Base-by-base conservation (phyloP, 2,888 invertebrate genomes). In the Zygogramma bicolorata region DNA sequence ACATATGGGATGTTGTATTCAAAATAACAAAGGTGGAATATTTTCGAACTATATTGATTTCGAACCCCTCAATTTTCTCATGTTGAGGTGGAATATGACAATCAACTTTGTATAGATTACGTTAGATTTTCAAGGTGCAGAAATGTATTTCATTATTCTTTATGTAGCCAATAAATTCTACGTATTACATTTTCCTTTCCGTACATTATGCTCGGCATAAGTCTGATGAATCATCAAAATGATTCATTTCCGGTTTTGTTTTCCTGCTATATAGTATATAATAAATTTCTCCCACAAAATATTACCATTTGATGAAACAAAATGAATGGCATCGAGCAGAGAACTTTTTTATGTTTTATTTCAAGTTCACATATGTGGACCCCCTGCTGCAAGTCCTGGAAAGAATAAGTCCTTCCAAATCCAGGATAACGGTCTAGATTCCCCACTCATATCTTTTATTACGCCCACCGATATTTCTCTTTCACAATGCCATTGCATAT, bases 361-460 rank as follows among this genome's bases (percentile, higher is more conserved):
- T 68, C 38, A 73, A 63, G 69, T 75, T 70, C 76, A 74, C 79
- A 80, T 80, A 80, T 80, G 78, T 76, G 76, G 77, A 77, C 80
- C 80, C 81, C 81, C 75, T 67, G 78, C 80, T 75, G 80, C 29
- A 77, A 72, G 71, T 71, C 65, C 70, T 68, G 73, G 72, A 73
- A 76, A 73, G 34, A 70, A 72, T 79, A 81, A 83, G 79, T 73
- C 82, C 71, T 76, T 71, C 72, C 75, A 82, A 83, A 83, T 81
- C 82, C 82, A 69, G 82, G 83, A 83, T 84, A 83, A 85, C 84
- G 84, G 79, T 78, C 81, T 77, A 80, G 82, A 81, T 83, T 83
- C 83, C 80, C 78, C 77, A 79, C 81, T 81, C 79, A 82, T 84
- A 83, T 82, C 83, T 81, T 77, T 79, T 80, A 79, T 78, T 74